Conservation (phyloP, 2,113 vertebrate species). For the Candoia aspera region DNA sequence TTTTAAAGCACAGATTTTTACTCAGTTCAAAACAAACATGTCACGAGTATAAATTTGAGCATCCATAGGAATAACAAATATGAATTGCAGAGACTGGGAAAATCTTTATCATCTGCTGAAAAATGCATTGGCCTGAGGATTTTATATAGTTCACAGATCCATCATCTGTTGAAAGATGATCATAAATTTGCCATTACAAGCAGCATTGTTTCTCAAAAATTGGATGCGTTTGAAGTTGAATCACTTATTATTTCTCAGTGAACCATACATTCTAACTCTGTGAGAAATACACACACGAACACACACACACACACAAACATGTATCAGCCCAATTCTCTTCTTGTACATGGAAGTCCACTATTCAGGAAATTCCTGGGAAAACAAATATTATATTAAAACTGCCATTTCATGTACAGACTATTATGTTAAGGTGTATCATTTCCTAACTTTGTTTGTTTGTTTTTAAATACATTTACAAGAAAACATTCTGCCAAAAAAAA, state of each 20-base stretch:
- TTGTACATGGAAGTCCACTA: not conserved
- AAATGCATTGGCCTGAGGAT: conserved; percentile 5
- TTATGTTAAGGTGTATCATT: not conserved
- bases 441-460: not conserved
- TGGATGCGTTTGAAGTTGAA: not conserved
- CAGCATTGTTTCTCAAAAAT: conserved; percentile 28
- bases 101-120: conserved; percentile 15
- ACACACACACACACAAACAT: not conserved
- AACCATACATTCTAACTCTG: conserved; percentile 25
- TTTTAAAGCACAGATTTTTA: not conserved
- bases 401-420: conserved; percentile 37
- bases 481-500: not conserved
- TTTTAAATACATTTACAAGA: not conserved
- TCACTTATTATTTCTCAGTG: conserved; percentile 30
- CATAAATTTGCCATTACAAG: conserved; percentile 34
- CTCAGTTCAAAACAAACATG: conserved; percentile 3
- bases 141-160: conserved; percentile 25
- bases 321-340: not conserved
- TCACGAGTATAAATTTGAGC: conserved; percentile 6
- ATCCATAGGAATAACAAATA: conserved; percentile 16
- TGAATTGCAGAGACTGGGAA: conserved; percentile 36
- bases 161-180: conserved; percentile 25
- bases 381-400: not conserved
- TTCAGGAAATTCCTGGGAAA: not conserved
- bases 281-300: not conserved